phyloP scores from a whole-genome alignment of 1,140 invertebrate species.

The Lordiphosa collinella region DNA sequence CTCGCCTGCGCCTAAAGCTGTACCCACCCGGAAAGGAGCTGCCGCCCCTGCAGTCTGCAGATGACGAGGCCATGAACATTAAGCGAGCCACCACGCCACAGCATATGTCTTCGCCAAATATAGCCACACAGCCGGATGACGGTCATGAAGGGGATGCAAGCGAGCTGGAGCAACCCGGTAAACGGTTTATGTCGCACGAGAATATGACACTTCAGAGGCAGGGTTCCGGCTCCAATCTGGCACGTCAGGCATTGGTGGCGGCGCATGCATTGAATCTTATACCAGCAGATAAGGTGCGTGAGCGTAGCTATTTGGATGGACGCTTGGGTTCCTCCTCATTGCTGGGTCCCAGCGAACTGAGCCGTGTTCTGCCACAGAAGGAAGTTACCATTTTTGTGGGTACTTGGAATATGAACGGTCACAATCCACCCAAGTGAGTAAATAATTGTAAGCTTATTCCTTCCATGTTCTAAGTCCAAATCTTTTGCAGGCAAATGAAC shows the following conservation, averaged over 20 bases:
- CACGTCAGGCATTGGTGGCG: slow-evolving; percentile 86
- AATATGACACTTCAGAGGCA: slow-evolving; percentile 68
- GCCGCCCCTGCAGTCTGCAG: slow-evolving; percentile 36
- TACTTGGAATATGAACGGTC: slow-evolving; percentile 98
- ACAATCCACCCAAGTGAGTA: slow-evolving; percentile 85
- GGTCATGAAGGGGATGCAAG: slow-evolving; percentile 8
- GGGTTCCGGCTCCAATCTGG: slow-evolving; percentile 80
- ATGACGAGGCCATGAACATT: slow-evolving; percentile 29
- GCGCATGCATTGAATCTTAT: slow-evolving; percentile 89
- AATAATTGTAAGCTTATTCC: slow-evolving; percentile 24
- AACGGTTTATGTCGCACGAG: slow-evolving; percentile 74
- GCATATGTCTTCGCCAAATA: slow-evolving; percentile 78
- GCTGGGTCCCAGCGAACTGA: slow-evolving; percentile 89
- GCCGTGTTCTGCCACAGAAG: slow-evolving; percentile 91
- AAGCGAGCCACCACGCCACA: slow-evolving; percentile 69
- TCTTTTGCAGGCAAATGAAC: slow-evolving; percentile 84
- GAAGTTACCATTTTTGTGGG: slow-evolving; percentile 93
- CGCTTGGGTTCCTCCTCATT: slow-evolving; percentile 88
- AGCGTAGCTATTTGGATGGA: slow-evolving; percentile 90
- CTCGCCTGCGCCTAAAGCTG: slow-evolving; percentile 69
- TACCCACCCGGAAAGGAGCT: slow-evolving; percentile 73
- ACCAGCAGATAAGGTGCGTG: slow-evolving; percentile 88
- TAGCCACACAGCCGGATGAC: slow-evolving; percentile 63
- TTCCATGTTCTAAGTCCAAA: too few relatives aligned
- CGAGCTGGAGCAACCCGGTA: slow-evolving; percentile 32